Evolutionary conservation across 2,888 invertebrate species (phyloP).

Genomic region (Lycia hirtaria): DNA sequence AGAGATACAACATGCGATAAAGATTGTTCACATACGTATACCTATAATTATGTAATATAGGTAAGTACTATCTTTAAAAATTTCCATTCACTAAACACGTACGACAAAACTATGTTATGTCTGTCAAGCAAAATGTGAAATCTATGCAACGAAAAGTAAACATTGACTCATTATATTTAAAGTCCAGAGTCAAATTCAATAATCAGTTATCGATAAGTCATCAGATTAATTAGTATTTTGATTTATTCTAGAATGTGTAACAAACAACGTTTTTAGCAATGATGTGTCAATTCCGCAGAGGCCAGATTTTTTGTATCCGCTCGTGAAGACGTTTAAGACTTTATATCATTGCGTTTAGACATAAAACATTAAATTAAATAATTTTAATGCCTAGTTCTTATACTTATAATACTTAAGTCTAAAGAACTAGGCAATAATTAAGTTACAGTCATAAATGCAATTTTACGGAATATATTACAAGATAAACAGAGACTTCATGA

Average conservation of each 20-base stretch:
- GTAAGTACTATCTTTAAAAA: conserved; percentile 17
- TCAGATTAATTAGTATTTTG: conserved; percentile 5
- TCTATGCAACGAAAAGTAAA: conserved; percentile 13
- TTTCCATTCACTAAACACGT: conserved; percentile 16
- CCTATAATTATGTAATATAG: no score
- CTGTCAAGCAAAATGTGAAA: conserved; percentile 22
- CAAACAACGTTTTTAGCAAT: background rate
- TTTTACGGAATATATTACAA: no score
- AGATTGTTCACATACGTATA: no score
- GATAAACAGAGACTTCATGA: no score
- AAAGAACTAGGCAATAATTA: no score
- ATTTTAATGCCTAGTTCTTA: no score
- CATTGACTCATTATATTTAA: conserved; percentile 7
- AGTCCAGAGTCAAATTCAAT: conserved; percentile 21
- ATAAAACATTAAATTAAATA: no score
- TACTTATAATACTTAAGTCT: no score
- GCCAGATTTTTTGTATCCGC: background rate
- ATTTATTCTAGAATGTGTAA: conserved; percentile 16
- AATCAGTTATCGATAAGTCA: background rate
- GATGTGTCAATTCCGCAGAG: background rate
- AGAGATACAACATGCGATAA: no score
- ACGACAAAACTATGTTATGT: conserved; percentile 12
- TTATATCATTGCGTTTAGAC: no score
- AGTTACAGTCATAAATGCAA: no score
- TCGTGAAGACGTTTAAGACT: background rate